Evolutionary conservation across 2,888 invertebrate species (phyloP), one percentile per base, ranked within the genome.

Genomic region (Amiota minor): DNA sequence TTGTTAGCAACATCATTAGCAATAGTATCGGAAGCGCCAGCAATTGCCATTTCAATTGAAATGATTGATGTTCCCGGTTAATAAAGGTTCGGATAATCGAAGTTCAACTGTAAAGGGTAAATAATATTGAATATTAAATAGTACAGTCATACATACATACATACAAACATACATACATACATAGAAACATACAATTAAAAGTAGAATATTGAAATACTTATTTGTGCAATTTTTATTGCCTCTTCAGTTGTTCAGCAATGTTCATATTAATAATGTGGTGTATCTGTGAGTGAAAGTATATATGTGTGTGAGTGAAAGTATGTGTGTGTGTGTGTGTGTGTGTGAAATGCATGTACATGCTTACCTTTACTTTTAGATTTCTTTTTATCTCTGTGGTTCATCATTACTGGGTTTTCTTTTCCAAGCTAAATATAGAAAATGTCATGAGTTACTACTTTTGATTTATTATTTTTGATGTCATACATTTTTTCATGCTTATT

Each of bases 181-280:
- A 53, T 12, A 53, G n/a, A n/a, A 1, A 3, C 2, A 35, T 35
- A 35, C 35, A 35, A 35, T 35, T 6, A 35, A 6, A 35, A 50
- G n/a, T 50, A n/a, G 12, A 53, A 53, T 16, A 16, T 53, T 53
- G 53, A 14, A 53, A 53, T 14, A 53, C 2, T 53, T 35, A 53
- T 14, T 53, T 35, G 14, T 53, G 53, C 53, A 53, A 53, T 53
- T n/a, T 35, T 53, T 53, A 53, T 53, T 53, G 53, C 53, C 53
- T 53, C 53, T 53, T 53, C 53, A 53, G 53, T 53, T 14, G 53
- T 53, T 53, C 35, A 35, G 35, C 35, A n/a, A n/a, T 53, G 53
- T 53, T 53, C 53, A 53, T 53, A n/a, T 53, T 53, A 53, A 53
- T 53, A 53, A 53, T 53, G 53, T 53, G 9, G 53, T 53, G 14